phyloP scores from a whole-genome alignment of 2,113 vertebrate genomes.

The Dicrurus megarhynchus region DNA sequence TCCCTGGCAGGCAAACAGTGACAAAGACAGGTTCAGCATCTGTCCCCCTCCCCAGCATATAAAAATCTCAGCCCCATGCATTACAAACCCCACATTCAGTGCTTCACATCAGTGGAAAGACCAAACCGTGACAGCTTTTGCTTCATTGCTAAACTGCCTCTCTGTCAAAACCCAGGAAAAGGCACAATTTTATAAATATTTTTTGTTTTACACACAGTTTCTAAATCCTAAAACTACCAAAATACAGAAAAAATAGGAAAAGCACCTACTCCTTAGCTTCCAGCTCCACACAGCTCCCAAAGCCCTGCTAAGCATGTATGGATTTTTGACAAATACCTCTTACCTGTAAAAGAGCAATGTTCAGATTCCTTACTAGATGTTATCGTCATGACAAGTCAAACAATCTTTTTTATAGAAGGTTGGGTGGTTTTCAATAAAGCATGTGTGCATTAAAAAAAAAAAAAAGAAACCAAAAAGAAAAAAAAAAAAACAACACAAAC shows the following conservation, averaged over 20 bases:
- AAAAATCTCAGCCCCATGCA: constrained; percentile 4
- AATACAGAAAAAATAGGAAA: background rate
- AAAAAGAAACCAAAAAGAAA: no score
- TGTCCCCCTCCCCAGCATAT: background rate
- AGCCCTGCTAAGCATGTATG: constrained; percentile 7
- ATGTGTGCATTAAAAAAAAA: background rate
- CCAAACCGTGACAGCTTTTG: constrained; percentile 8
- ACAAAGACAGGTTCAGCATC: background rate
- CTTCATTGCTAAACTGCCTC: constrained; percentile 14
- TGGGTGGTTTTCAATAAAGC: constrained; percentile 44
- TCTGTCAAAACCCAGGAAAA: constrained; percentile 35
- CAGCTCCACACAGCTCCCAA: constrained; percentile 1
- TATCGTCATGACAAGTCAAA: constrained; percentile 57
- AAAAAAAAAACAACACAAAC: background rate
- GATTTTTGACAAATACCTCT: constrained; percentile 50
- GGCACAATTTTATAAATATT: constrained; percentile 30
- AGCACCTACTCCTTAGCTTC: constrained; percentile 27
- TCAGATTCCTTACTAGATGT: constrained; percentile 58
- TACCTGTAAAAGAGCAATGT: constrained; percentile 70
- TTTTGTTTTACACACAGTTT: constrained; percentile 2
- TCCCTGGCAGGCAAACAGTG: background rate
- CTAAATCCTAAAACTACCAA: constrained; percentile 2
- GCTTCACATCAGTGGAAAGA: constrained; percentile 27
- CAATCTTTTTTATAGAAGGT: constrained; percentile 10
- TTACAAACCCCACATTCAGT: constrained; percentile 20